A percentile compares a stretch with the other conserved stretches of the same genome.
These are phyloP conservation scores for Saccostrea glomerata DNA, from an alignment of 1,140 invertebrate genomes.

Conservation along the genomic window DNA sequence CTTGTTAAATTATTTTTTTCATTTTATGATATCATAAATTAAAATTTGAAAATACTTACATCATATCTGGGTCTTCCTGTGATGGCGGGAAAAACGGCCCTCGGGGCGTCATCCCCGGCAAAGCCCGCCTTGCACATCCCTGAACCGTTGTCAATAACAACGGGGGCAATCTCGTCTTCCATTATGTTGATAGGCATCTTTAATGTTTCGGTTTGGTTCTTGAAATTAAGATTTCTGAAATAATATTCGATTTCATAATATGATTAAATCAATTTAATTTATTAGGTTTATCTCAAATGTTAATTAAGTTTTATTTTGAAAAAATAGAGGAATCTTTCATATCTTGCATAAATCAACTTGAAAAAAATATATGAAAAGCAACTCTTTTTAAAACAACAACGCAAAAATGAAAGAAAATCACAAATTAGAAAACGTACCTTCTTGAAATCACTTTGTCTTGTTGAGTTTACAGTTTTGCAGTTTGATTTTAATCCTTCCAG, in stretches of 20 bases:
- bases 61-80: slow-evolving; percentile 11
- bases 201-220: neutral
- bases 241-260: neutral
- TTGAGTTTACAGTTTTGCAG: neutral
- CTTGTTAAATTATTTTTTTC: too few species aligned
- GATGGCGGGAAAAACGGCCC: slow-evolving; percentile 24
- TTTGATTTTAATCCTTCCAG: neutral
- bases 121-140: slow-evolving; percentile 23
- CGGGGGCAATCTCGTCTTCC: neutral
- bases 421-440: neutral
- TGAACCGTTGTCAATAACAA: slow-evolving; percentile 19
- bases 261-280: neutral
- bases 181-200: neutral
- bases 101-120: slow-evolving; percentile 14
- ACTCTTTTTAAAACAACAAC: neutral
- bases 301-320: neutral
- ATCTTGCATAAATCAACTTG: neutral
- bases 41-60: neutral
- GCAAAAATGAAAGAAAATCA: neutral
- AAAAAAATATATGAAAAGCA: neutral
- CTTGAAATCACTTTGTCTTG: neutral
- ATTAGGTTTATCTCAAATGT: neutral
- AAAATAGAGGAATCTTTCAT: neutral
- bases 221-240: neutral
- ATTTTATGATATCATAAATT: too few species aligned